These are phyloP conservation scores for Puma concolor DNA, from an alignment of 2,113 vertebrate genomes.

Conservation along the genomic window DNA sequence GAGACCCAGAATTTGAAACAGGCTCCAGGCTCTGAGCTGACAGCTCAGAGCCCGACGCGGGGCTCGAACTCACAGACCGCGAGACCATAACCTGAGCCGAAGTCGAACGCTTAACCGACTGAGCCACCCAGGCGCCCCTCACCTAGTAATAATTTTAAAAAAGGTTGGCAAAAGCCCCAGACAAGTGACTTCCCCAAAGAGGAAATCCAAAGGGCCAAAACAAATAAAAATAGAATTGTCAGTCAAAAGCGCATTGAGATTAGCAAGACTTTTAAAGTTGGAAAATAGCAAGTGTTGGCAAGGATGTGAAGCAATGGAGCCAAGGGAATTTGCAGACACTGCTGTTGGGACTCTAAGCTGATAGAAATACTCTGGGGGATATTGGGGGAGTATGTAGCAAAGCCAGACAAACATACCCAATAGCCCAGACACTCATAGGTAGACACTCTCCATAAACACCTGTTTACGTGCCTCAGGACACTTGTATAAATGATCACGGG, in stretches of 20 bases:
- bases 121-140: no score
- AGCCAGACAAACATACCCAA: background rate
- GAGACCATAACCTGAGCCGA: no score
- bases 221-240: background rate
- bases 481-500: background rate
- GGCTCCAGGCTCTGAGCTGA: no score
- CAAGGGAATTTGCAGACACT: background rate
- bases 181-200: no score
- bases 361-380: no score
- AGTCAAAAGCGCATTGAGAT: background rate
- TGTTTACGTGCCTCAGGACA: background rate
- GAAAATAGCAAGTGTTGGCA: background rate
- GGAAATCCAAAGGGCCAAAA: background rate
- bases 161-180: no score
- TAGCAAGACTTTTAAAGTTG: background rate
- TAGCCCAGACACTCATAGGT: background rate
- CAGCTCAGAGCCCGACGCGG: no score
- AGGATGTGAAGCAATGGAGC: background rate
- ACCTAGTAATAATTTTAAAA: no score
- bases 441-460: background rate
- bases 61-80: no score
- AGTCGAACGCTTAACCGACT: no score
- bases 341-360: background rate
- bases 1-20: no score
- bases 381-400: background rate